Evolutionary conservation across 2,113 vertebrate species (phyloP).

Genomic region (Eolophus roseicapilla): DNA sequence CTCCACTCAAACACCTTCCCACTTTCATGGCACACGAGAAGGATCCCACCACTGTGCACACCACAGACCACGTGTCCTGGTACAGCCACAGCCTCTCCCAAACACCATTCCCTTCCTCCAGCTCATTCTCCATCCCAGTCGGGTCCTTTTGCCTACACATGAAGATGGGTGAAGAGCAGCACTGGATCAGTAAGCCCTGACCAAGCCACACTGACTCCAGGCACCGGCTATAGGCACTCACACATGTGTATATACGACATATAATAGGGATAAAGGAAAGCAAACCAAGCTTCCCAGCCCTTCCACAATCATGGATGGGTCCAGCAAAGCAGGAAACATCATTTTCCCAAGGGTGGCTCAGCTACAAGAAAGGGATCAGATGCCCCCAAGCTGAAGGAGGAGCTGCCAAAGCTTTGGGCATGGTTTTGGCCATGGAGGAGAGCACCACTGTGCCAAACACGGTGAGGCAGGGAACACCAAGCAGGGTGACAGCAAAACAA

Average conservation of each 20-base stretch:
- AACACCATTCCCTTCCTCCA: neutral
- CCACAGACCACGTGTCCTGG: neutral
- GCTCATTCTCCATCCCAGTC: neutral
- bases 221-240: neutral
- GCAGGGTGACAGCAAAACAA: neutral
- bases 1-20: neutral
- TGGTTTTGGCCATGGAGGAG: neutral
- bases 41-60: neutral
- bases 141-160: neutral
- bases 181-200: rapidly evolving
- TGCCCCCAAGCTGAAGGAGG: neutral
- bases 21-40: rapidly evolving
- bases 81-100: neutral
- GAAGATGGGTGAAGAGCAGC: rapidly evolving
- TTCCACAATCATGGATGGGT: rapidly evolving
- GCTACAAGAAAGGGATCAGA: neutral
- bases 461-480: neutral
- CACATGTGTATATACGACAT: rapidly evolving
- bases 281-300: no score
- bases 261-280: rapidly evolving
- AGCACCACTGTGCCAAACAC: neutral
- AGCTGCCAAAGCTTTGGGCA: neutral
- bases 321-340: neutral
- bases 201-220: neutral
- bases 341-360: neutral